phyloP scores from a whole-genome alignment of 1,140 invertebrate genomes.

The Camponotus vicinus region DNA sequence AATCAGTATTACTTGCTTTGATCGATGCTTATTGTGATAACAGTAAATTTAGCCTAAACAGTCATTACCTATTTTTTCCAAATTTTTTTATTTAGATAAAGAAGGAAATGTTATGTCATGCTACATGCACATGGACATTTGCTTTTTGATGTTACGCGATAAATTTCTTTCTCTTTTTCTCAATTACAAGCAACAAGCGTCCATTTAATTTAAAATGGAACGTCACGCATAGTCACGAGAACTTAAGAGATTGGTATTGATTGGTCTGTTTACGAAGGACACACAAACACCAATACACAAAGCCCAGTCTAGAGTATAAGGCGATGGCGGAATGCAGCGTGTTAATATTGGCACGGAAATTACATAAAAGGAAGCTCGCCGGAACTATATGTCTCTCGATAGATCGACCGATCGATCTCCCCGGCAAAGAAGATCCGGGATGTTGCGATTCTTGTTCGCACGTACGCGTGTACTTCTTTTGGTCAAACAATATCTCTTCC shows the following conservation, averaged over 20 bases:
- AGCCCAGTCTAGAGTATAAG: slow-evolving; percentile 75
- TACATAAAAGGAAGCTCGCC: slow-evolving; percentile 84
- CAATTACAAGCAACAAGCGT: slow-evolving; percentile 17
- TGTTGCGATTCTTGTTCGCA: slow-evolving; percentile 31
- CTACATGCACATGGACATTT: neutral
- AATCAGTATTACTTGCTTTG: too few species aligned
- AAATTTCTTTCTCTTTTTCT: slow-evolving; percentile 10
- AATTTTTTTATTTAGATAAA: neutral
- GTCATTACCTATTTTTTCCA: too few species aligned
- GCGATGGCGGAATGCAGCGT: slow-evolving; percentile 81
- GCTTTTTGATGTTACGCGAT: slow-evolving; percentile 19
- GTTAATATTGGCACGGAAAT: slow-evolving; percentile 85
- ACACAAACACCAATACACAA: slow-evolving; percentile 81
- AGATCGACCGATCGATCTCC: slow-evolving; percentile 77
- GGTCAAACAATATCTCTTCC: slow-evolving; percentile 14
- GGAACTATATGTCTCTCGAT: slow-evolving; percentile 77
- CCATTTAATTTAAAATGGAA: slow-evolving; percentile 50
- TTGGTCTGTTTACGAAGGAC: slow-evolving; percentile 85
- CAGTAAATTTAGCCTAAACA: too few species aligned
- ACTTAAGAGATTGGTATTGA: slow-evolving; percentile 85
- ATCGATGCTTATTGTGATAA: too few species aligned
- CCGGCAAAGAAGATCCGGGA: slow-evolving; percentile 44
- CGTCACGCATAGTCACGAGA: slow-evolving; percentile 21
- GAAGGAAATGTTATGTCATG: slow-evolving; percentile 14
- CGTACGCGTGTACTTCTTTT: neutral